phyloP scores from a whole-genome alignment of 23 tunicate genomes.

The Phallusia fumigata region DNA sequence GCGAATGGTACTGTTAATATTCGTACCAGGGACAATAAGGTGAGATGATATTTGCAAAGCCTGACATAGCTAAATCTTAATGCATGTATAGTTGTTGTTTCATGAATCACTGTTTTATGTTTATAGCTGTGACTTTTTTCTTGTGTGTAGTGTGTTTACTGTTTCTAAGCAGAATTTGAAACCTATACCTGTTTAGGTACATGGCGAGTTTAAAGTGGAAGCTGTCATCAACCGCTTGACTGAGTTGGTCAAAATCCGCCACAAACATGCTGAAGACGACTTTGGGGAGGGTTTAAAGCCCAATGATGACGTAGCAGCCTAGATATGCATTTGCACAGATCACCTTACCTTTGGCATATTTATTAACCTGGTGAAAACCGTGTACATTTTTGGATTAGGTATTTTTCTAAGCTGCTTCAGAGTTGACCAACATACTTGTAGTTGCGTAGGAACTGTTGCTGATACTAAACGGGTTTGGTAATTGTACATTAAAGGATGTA shows the following conservation, averaged over 20 bases:
- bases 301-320: background rate
- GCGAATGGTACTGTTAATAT: slow-evolving; percentile 80
- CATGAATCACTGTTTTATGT: too few relatives aligned
- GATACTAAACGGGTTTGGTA: background rate
- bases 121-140: too few relatives aligned
- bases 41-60: background rate
- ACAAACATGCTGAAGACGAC: slow-evolving; percentile 73
- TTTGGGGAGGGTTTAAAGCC: slow-evolving; percentile 5
- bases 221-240: slow-evolving; percentile 37
- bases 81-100: too few relatives aligned
- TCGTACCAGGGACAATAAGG: slow-evolving; percentile 91
- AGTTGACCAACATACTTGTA: too few relatives aligned
- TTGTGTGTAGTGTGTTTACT: too few relatives aligned
- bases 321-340: background rate
- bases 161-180: too few relatives aligned
- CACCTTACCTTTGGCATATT: background rate
- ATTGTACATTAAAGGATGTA: background rate
- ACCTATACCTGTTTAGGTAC: too few relatives aligned
- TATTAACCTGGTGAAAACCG: slow-evolving; percentile 6
- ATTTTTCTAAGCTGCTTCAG: too few relatives aligned
- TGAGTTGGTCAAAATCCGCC: slow-evolving; percentile 33
- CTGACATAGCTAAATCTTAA: too few relatives aligned
- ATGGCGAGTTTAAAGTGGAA: slow-evolving; percentile 75
- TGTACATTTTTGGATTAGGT: too few relatives aligned
- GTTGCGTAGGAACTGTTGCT: too few relatives aligned